Conservation (phyloP, 2,888 invertebrate genomes). For the Vesta saturnalis region DNA sequence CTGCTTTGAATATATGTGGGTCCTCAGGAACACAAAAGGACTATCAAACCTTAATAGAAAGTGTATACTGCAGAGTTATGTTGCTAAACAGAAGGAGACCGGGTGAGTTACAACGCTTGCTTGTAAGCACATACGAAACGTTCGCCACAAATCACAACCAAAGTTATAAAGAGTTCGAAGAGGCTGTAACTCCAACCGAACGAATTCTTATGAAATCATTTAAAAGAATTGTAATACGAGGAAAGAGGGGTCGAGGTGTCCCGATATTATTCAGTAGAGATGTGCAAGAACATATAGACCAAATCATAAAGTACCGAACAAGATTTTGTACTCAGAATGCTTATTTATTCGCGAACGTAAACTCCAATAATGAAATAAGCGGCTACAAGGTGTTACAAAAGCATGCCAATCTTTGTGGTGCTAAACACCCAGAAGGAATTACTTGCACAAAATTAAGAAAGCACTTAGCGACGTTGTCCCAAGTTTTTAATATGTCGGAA, state of each 20-base stretch:
- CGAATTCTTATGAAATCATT: conserved; percentile 18
- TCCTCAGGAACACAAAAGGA: conserved; percentile 31
- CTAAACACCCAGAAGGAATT: conserved; percentile 34
- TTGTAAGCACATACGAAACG: background rate
- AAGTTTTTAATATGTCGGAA: conserved; percentile 39
- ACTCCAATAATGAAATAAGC: conserved; percentile 19
- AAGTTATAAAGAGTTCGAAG: conserved; percentile 8
- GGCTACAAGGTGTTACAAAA: conserved; percentile 31
- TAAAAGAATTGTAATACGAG: conserved; percentile 17
- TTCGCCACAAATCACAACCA: background rate
- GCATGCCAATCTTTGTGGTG: conserved; percentile 38
- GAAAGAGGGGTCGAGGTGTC: conserved; percentile 34
- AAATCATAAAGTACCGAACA: background rate
- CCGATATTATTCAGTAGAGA: conserved; percentile 27
- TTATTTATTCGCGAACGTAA: conserved; percentile 40
- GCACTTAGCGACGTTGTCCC: conserved; percentile 44
- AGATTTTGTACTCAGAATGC: background rate
- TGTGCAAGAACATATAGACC: conserved; percentile 19
- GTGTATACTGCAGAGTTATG: conserved; percentile 12
- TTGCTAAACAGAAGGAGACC: background rate
- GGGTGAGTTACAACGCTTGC: background rate
- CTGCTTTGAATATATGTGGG: background rate
- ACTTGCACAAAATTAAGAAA: conserved; percentile 43
- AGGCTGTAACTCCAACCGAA: background rate
- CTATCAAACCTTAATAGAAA: conserved; percentile 34